Base-by-base conservation (phyloP, 2,113 vertebrate species). In the Bostrychus sinensis region DNA sequence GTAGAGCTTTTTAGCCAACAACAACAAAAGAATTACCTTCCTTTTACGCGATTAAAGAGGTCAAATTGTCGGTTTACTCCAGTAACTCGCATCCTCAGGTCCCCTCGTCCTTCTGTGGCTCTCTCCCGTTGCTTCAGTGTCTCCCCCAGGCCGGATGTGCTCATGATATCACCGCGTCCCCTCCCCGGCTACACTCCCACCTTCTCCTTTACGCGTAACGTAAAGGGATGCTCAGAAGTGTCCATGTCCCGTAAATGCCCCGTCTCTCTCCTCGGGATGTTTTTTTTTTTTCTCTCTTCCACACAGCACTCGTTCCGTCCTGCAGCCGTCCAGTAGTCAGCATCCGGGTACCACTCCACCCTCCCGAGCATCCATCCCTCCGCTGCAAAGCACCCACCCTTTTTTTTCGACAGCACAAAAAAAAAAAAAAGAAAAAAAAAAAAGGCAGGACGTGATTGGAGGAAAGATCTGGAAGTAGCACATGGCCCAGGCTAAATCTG, bases 281-380 rank as follows among this genome's bases (percentile, higher is more conserved):
- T 56, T 53, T 37, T 63, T 70, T 62, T 56, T 66, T 48, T 57
- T 62, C n/a, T n/a, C n/a, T 57, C 53, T 64, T 48, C 56, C 66
- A 77, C 43, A 20, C 56, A 41, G 62, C 70, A 66, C 57, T 61
- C 65, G 1, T 22, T 53, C 63, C 73, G 70, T 79, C 67, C 70
- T 75, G 70, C 76, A 80, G 69, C 74, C 86, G 75, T 81, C 77
- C 91, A 92, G 87, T 91, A 90, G 48, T 92, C 91, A 92, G 90
- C 90, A 92, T 93, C 91, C 92, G 91, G 92, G 91, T 91, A 84
- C 86, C 86, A 64, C 75, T 51, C 46, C n/a, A 56, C 60, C 56
- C 54, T 28, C 75, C 79, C 66, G 54, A 9, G 62, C 73, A 51
- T 51, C 43, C 56, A 12, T 32, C 61, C 70, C 32, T 2, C 30